Evolutionary conservation across 2,113 vertebrate species (phyloP), one percentile per base, ranked within the genome.

Genomic region (Ciconia boyciana): DNA sequence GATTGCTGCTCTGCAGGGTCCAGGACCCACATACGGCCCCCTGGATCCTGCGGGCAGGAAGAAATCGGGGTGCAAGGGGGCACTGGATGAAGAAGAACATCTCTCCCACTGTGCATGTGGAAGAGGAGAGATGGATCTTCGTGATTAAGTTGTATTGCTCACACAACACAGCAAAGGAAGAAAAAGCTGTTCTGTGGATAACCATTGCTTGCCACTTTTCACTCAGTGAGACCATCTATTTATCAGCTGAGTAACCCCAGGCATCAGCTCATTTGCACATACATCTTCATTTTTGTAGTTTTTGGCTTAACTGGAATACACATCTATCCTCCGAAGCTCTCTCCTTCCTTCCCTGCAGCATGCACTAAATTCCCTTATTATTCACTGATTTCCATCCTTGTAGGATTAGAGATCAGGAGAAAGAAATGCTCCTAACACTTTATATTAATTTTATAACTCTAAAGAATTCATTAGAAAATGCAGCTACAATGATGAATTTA

Each of bases 401-500:
- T 26, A 82, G 83, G 34, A 90, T 71, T 64, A 72, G 66, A 49
- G 34, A 91, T n/a, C 51, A 58, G 51, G 78, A 93, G 46, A 94
- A 89, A 62, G 36, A 91, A 94, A 86, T 0, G 2, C 29, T 66
- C 4, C 0, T 55, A 91, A 86, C 58, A 79, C 28, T 72, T 70
- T 26, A 26, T 51, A 87, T 87, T 80, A 31, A 93, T 91, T 91
- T 60, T 76, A 11, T 72, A 70, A 44, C 36, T 91, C 29, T 57
- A 65, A 94, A 95, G 31, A 66, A 68, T 83, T 85, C 54, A 89
- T 91, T 85, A 87, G 78, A 79, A 92, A 49, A 79, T 65, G 61
- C 62, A 91, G 49, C 62, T 80, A 54, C 66, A 66, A 57, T 46
- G 48, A 83, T 58, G 11, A 83, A 52, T 49, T 46, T 49, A 87